Evolutionary conservation across 1,140 invertebrate genomes (phyloP).

Genomic region (Papilio glaucus): DNA sequence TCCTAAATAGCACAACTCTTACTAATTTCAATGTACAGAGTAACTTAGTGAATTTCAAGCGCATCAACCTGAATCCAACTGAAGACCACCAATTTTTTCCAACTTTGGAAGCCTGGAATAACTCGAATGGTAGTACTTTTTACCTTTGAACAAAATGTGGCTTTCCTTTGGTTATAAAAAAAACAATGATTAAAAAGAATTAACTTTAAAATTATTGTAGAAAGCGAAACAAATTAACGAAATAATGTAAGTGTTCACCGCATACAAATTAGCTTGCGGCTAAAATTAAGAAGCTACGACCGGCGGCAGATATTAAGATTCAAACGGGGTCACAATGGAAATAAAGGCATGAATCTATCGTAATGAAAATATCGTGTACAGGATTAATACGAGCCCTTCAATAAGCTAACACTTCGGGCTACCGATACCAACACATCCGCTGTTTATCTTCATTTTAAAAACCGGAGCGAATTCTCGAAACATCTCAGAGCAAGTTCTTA

Average conservation of each 20-base stretch:
- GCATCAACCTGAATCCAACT: too few relatives aligned
- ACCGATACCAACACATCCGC: slow-evolving; percentile 23
- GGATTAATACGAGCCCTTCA: slow-evolving; percentile 15
- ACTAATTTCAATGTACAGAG: too few relatives aligned
- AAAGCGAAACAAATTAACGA: not conserved
- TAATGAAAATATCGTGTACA: slow-evolving; percentile 9
- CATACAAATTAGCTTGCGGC: not conserved
- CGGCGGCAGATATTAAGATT: slow-evolving; percentile 28
- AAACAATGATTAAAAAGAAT: too few relatives aligned
- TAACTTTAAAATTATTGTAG: not conserved
- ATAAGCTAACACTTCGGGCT: slow-evolving; percentile 29
- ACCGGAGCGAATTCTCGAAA: slow-evolving; percentile 27
- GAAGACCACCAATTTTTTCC: too few relatives aligned
- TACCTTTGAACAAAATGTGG: too few relatives aligned
- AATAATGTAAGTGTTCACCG: not conserved
- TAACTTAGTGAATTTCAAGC: too few relatives aligned
- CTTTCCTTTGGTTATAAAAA: too few relatives aligned
- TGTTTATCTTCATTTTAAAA: slow-evolving; percentile 26
- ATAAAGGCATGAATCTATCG: slow-evolving; percentile 10
- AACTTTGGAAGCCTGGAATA: too few relatives aligned
- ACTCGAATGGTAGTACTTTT: too few relatives aligned
- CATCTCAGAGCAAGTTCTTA: not conserved
- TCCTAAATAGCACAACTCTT: too few relatives aligned
- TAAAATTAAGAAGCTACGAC: not conserved
- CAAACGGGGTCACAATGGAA: slow-evolving; percentile 14